A percentile compares a stretch with the other conserved stretches of the same genome.
These are phyloP conservation scores for Solen grandis DNA, from an alignment of 1,140 invertebrate genomes.

Conservation along the genomic window DNA sequence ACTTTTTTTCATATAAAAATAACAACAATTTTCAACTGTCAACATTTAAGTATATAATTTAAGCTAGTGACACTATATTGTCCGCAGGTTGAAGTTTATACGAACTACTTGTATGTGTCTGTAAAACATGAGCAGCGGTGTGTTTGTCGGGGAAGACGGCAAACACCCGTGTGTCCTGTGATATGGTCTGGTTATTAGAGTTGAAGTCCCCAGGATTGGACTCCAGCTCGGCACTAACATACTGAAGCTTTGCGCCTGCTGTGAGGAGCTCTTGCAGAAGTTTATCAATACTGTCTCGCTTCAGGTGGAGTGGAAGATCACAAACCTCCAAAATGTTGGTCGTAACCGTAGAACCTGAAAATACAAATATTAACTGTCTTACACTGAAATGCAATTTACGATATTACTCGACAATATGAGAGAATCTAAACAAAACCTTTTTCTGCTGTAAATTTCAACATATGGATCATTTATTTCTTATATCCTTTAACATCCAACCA, in stretches of 20 bases:
- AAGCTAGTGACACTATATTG: conserved; percentile 26
- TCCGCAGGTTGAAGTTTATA: conserved; percentile 19
- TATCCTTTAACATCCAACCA: no score
- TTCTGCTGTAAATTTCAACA: no score
- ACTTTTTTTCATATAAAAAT: conserved; percentile 38
- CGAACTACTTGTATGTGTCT: conserved; percentile 26
- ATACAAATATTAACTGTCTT: no score
- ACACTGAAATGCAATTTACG: no score
- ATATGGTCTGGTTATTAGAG: conserved; percentile 40
- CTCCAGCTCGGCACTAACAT: not conserved
- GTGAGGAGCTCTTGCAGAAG: conserved; percentile 5
- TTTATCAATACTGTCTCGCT: not conserved
- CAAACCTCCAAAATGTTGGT: conserved; percentile 40
- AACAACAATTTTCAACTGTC: conserved; percentile 31
- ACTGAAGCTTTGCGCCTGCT: conserved; percentile 9
- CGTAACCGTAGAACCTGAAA: no score
- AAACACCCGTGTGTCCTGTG: conserved; percentile 22
- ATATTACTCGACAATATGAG: no score
- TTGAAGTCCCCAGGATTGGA: conserved; percentile 2
- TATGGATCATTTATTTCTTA: no score
- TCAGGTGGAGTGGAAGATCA: not conserved
- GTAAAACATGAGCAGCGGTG: not conserved
- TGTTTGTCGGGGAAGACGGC: conserved; percentile 24
- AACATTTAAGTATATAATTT: not conserved
- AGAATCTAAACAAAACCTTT: no score